A percentile compares a stretch with the other conserved stretches of the same genome.
Evolutionary conservation across 2,888 invertebrate genomes (phyloP).

Genomic region (Molorchus minor): DNA sequence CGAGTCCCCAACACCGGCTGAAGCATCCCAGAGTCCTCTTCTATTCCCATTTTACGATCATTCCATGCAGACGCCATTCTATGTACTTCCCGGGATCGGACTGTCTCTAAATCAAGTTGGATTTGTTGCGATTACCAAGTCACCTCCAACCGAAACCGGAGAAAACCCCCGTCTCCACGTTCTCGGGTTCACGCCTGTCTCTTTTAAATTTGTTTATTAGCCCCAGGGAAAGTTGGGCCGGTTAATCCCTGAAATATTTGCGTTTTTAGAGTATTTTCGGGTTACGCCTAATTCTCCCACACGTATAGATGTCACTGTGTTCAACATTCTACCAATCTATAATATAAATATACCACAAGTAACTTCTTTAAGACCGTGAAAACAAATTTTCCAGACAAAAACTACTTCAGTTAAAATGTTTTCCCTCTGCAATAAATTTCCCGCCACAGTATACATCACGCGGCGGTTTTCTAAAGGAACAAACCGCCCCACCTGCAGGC

Average conservation of each 20-base stretch:
- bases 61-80: slow-evolving; percentile 50
- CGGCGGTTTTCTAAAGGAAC: background rate
- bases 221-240: no score
- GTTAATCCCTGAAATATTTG: no score
- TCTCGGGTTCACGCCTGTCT: slow-evolving; percentile 10
- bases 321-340: no score
- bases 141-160: slow-evolving; percentile 32
- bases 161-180: slow-evolving; percentile 16
- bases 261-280: no score
- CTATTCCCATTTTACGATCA: slow-evolving; percentile 51
- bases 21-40: slow-evolving; percentile 50
- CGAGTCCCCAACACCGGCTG: slow-evolving; percentile 49
- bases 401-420: no score
- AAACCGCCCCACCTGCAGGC: background rate
- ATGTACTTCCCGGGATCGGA: slow-evolving; percentile 46
- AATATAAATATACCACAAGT: no score
- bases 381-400: no score
- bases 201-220: slow-evolving; percentile 22
- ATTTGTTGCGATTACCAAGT: slow-evolving; percentile 51
- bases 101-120: slow-evolving; percentile 51
- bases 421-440: no score
- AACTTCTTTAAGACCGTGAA: no score
- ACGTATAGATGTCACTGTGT: no score
- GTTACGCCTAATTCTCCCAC: no score
- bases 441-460: no score